phyloP scores from a whole-genome alignment of 2,888 invertebrate species.

The Eristalis pertinax region DNA sequence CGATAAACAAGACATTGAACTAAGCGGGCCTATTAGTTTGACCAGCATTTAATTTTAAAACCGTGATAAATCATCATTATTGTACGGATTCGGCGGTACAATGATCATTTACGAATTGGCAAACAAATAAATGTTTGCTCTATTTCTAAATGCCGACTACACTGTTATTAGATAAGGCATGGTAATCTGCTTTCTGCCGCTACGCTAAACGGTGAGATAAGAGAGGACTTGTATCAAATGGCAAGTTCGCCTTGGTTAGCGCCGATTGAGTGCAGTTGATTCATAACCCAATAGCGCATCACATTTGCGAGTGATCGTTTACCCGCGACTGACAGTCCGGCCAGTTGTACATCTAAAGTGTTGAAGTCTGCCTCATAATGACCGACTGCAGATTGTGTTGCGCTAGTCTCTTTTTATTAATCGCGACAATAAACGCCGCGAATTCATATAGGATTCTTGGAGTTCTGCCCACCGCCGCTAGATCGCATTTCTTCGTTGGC shows the following conservation, averaged over 20 bases:
- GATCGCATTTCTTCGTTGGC: conserved; percentile 28
- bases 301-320: background rate
- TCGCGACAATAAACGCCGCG: background rate
- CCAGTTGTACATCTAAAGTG: background rate
- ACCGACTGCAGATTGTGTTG: background rate
- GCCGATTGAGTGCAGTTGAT: background rate
- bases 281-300: background rate
- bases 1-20: too few relatives aligned
- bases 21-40: too few relatives aligned
- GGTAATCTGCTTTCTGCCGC: too few relatives aligned
- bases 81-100: background rate
- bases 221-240: too few relatives aligned
- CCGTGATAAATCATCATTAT: too few relatives aligned
- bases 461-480: conserved; percentile 15
- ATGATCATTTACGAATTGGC: too few relatives aligned
- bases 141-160: too few relatives aligned
- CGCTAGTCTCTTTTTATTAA: background rate
- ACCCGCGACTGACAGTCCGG: background rate
- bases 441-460: conserved; percentile 23
- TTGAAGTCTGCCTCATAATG: background rate
- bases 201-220: too few relatives aligned
- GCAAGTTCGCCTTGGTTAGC: too few relatives aligned
- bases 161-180: too few relatives aligned
- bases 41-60: too few relatives aligned
- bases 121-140: too few relatives aligned